Evolutionary conservation across 2,888 invertebrate genomes (phyloP), one percentile per base, ranked within the genome.

Genomic region (Drepanosiphum platanoidis): DNA sequence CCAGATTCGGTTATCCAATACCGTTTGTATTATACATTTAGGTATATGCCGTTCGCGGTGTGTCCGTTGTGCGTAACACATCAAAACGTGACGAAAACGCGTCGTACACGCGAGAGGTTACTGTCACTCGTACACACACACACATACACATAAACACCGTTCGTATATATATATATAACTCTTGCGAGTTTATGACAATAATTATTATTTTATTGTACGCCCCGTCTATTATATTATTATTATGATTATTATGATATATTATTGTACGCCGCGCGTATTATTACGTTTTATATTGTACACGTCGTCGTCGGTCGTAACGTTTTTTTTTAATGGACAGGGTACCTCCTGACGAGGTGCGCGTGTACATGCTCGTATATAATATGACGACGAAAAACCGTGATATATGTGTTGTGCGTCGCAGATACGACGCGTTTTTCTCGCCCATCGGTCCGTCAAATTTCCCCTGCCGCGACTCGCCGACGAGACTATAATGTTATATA

Each of bases 31-130:
- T n/a, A n/a, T n/a, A n/a, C n/a, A n/a, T n/a, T n/a, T n/a, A 2
- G 9, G 9, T 39, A 5, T 22, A 22, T 52, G 22, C 22, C 52
- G 52, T 8, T 4, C 18, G 27, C n/a, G 52, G 9, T 22, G 32
- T 32, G 11, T 18, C 30, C 22, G 42, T 79, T 79, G 32, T 64
- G n/a, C n/a, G 78, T 34, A 68, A 80, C 32, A 70, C 80, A 46
- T 27, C 27, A 52, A 68, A 70, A 80, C 80, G 80, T 79, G 36
- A 42, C 34, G 32, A 77, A 80, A 80, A 52, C 68, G 34, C 34
- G 13, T 70, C 9, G 52, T 80, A 80, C 52, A n/a, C n/a, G n/a
- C n/a, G n/a, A n/a, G 80, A 15, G 52, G 70, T 70, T n/a, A n/a
- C 70, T 80, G 70, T 80, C 80, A 34, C 61, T 30, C 42, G 42